These are phyloP conservation scores for Hormiphora californensis DNA, from an alignment of 37 sponge, comb jelly and placozoan genomes.

Conservation along the genomic window DNA sequence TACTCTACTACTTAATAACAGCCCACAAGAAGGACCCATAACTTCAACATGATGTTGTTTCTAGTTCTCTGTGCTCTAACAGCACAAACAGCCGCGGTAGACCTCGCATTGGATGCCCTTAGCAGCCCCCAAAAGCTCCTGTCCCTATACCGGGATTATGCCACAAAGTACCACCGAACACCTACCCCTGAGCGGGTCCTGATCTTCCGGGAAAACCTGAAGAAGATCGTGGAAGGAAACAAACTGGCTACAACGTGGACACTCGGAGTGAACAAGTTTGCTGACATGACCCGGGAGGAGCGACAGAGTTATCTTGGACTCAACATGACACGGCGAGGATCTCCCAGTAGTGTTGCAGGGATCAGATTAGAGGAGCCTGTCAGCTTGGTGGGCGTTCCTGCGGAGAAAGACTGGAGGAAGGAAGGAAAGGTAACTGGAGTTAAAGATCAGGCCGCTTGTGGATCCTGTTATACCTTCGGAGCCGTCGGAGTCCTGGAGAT, in stretches of 20 bases:
- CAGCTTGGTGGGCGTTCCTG: not conserved
- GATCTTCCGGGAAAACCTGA: not conserved
- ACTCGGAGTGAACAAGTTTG: not conserved
- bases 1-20: no score
- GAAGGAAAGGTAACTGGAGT: conserved; percentile 13
- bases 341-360: not conserved
- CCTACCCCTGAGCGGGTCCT: not conserved
- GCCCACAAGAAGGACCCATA: no score
- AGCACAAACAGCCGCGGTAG: no score
- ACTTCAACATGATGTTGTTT: no score
- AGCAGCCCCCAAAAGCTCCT: not conserved
- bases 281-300: conserved; percentile 1
- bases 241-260: not conserved
- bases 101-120: no score
- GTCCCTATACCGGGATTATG: not conserved
- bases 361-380: not conserved
- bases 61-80: no score
- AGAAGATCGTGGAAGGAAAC: not conserved
- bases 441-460: not conserved
- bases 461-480: not conserved
- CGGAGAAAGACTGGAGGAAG: not conserved
- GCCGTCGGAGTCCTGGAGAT: not conserved
- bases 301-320: not conserved
- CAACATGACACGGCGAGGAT: not conserved
- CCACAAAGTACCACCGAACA: not conserved